Evolutionary conservation across 2,113 vertebrate genomes (phyloP), one percentile per base, ranked within the genome.

Genomic region (Zosterops lateralis): DNA sequence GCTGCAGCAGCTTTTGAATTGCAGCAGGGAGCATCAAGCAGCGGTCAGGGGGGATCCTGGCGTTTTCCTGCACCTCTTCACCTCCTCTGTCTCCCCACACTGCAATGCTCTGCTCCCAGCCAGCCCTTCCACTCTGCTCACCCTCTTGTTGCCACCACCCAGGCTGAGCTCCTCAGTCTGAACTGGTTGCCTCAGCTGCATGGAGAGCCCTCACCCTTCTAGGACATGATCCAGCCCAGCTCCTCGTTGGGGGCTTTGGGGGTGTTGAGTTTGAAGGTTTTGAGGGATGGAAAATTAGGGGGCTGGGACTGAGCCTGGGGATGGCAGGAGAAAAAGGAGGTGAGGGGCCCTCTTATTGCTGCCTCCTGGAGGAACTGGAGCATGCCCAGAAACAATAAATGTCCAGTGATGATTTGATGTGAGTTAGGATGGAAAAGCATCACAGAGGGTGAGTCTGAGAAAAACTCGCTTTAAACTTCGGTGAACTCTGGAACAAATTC

Each of bases 311-410:
- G 74, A 84, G 82, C 10, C 29, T 66, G 60, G 72, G 58, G 92
- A 96, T 87, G 83, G 75, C 47, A 82, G 54, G 38, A 95, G 85
- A 85, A 92, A 90, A 94, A 94, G 84, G 93, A 96, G 91, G 56
- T 0, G 53, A 88, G 86, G 60, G 93, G 76, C 75, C 91, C 90
- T 86, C 94, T 91, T 74, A 34, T 28, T 91, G 75, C 85, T 93
- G 71, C 90, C 91, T 96, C 42, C 57, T 82, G 74, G 93, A 91
- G 83, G 47, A 92, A 61, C 86, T 96, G 96, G 96, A 97, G 84
- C 62, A 58, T 71, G 65, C 93, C 95, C 96, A 97, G 96, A 95
- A 96, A 94, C 89, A 96, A 97, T 96, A 97, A 96, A 97, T 94
- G 89, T 97, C 90, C 91, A 56, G 85, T 0, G 2, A 95, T 90